Base-by-base conservation (phyloP, 2,888 invertebrate genomes). In the Drosophila koepferae region DNA sequence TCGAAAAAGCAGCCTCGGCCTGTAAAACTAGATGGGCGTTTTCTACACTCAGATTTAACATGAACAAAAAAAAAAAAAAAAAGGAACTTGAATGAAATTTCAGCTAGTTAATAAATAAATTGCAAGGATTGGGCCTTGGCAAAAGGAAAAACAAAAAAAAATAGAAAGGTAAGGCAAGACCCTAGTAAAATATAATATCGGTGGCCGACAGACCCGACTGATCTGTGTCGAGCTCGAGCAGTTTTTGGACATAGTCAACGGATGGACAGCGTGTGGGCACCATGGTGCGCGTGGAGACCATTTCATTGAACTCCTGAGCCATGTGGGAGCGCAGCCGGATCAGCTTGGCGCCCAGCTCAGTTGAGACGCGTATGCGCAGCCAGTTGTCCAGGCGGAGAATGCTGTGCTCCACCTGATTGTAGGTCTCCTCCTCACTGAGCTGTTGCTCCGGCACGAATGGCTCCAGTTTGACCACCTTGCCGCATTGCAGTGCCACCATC, bases 401-500 rank as follows among this genome's bases (percentile, higher is more conserved):
- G 1, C 64, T 64, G 10, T 63, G 14, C 4, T 44, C 41, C 1
- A 72, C 74, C 5, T 48, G 48, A 6, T 69, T 31, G 0, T 55
- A 41, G 0, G 23, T 18, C 7, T 72, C 72, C 1, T 85, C 79
- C 3, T 75, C 70, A 3, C 2, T 0, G 41, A 12, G 12, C n/a
- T 1, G 6, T 36, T 72, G 92, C 90, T 6, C 8, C 6, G 40
- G 14, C 92, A 63, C 66, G 10, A 56, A 58, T n/a, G 16, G 55
- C 74, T 46, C 69, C 63, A 61, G 38, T n/a, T 63, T 51, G 41
- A 76, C 75, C 8, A 78, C 72, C 28, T 88, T 79, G 7, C 93
- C 93, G 40, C 90, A 90, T 82, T 97, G 96, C 40, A 98, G 88
- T 0, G 97, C 95, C 61, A 98, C 95, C 1, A 97, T 96, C 20